Evolutionary conservation across 64 coral and sea anemone species (phyloP).

Genomic region (Trachythela sp.): DNA sequence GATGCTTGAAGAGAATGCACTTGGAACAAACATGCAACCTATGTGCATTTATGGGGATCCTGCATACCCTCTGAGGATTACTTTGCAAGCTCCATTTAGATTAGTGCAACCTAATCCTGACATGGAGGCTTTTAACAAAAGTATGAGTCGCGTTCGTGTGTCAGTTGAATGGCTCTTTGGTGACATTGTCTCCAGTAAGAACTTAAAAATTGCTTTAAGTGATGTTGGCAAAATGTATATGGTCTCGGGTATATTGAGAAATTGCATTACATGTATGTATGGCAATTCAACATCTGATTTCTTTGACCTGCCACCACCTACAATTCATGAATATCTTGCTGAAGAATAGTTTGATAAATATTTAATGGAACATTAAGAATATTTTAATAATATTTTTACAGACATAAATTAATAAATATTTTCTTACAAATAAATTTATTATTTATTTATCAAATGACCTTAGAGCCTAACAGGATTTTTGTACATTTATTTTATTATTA

Average conservation of each 20-base stretch:
- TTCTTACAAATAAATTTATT: too few species aligned
- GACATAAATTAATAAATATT: too few species aligned
- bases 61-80: conserved; percentile 22
- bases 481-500: too few species aligned
- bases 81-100: background rate
- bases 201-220: conserved; percentile 1
- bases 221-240: too few species aligned
- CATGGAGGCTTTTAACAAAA: background rate
- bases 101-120: background rate
- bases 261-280: conserved; percentile 18
- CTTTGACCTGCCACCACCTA: background rate
- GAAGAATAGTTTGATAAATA: background rate
- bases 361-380: too few species aligned
- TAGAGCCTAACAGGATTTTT: too few species aligned
- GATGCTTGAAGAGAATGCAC: too few species aligned
- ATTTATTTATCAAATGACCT: too few species aligned
- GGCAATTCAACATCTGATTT: conserved; percentile 5
- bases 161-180: conserved; percentile 22
- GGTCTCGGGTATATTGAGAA: background rate
- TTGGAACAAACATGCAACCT: too few species aligned
- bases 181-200: background rate
- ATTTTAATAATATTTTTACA: too few species aligned
- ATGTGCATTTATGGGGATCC: too few species aligned
- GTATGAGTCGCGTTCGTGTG: too few species aligned
- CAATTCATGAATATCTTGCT: background rate